Evolutionary conservation across 2,888 invertebrate species (phyloP).

Genomic region (Hoplodrina ambigua): DNA sequence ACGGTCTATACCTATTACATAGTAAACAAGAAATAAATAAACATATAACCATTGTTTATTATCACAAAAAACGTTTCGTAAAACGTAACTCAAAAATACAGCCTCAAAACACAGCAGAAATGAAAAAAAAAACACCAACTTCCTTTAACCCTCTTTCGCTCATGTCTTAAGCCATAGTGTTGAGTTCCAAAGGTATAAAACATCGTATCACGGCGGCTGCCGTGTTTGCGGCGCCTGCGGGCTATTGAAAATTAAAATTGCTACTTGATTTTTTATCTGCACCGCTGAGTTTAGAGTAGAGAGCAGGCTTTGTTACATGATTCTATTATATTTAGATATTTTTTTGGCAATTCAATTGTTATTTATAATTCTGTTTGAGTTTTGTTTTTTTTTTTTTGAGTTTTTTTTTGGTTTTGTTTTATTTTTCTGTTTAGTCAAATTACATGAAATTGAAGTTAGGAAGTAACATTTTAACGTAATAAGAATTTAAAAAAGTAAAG

Average conservation of each 20-base stretch:
- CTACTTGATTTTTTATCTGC: conserved; percentile 80
- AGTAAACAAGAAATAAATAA: no score
- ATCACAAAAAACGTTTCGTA: no score
- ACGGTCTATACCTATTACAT: no score
- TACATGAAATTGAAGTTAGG: no score
- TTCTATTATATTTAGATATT: conserved; percentile 56
- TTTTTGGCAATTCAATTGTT: conserved; percentile 32
- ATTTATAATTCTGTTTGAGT: conserved; percentile 8
- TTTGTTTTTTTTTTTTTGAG: not conserved
- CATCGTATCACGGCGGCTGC: conserved; percentile 78
- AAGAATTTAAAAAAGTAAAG: no score
- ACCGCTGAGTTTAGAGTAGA: conserved; percentile 74
- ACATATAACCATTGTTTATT: no score
- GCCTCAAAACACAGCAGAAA: not conserved
- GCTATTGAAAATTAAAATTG: conserved; percentile 88
- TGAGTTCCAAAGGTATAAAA: conserved; percentile 77
- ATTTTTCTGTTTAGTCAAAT: not conserved
- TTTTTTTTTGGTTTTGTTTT: conserved; percentile 1
- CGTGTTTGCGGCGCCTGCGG: conserved; percentile 82
- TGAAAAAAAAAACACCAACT: not conserved
- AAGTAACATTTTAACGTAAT: no score
- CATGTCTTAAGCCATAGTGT: conserved; percentile 60
- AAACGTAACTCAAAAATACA: no score
- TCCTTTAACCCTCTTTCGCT: conserved; percentile 17
- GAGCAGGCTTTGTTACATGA: conserved; percentile 70